Base-by-base conservation (phyloP, 2,113 vertebrate genomes). In the Ammodramus savannarum region DNA sequence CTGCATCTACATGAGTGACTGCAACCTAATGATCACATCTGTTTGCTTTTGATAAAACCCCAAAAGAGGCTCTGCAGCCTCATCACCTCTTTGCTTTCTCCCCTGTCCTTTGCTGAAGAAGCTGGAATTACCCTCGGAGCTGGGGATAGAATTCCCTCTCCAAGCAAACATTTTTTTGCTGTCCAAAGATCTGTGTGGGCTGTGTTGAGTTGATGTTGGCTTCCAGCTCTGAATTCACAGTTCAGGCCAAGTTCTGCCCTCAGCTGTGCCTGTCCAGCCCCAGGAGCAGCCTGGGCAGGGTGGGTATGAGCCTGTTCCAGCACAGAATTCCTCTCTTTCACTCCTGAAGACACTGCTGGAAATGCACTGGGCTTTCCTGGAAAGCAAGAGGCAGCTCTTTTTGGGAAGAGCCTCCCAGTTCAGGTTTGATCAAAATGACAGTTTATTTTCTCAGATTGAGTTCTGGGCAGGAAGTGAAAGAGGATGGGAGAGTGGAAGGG, bases 161-260 rank as follows among this genome's bases (percentile, higher is more conserved):
- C 79, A 75, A 49, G 72, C 34, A 89, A 87, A 85, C 57, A 41
- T 32, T 39, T 82, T 84, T 82, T 85, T 90, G 32, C 69, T 89
- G n/a, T 69, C 77, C 74, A 87, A 31, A 92, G 93, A 8, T 76
- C 73, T 82, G 61, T 95, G 94, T 89, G 93, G 92, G 87, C 93
- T 62, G 26, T 79, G 84, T 79, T 79, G 77, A 91, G 87, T 89
- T 95, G 93, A 62, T 85, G 66, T 91, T 96, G 95, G 91, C 89
- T 95, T 78, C 77, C 58, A 29, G 73, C 27, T 44, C 44, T 51
- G 87, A 89, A 89, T 87, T 84, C 73, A 49, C 73, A 85, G 49
- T 48, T 85, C 11, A 31, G 77, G 43, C 77, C 62, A 38, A 85
- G 76, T 85, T 76, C 66, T 97, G 69, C 91, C 69, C 91, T 85